These are phyloP conservation scores for Pagetopsis macropterus DNA, from an alignment of 2,797 vertebrate genomes.

Conservation along the genomic window DNA sequence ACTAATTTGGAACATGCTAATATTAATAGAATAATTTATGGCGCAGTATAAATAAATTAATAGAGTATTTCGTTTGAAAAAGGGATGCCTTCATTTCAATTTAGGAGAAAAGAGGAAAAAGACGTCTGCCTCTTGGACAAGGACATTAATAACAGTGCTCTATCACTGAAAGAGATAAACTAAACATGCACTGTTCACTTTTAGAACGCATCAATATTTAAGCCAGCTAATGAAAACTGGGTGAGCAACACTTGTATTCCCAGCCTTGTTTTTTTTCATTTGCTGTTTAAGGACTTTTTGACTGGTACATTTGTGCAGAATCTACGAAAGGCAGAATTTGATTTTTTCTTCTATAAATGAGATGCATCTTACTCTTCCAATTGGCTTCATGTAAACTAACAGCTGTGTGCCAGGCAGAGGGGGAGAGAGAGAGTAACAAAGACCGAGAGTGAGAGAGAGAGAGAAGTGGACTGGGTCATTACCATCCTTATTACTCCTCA, in stretches of 20 bases:
- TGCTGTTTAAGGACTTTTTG: conserved; percentile 67
- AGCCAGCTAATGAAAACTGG: conserved; percentile 75
- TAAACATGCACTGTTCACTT: conserved; percentile 77
- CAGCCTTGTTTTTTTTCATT: conserved; percentile 68
- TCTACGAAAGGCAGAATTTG: conserved; percentile 55
- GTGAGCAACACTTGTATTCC: conserved; percentile 77
- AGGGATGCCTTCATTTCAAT: conserved; percentile 83
- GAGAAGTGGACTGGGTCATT: conserved; percentile 81
- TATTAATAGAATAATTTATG: conserved; percentile 91
- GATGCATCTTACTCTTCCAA: conserved; percentile 47
- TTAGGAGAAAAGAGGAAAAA: conserved; percentile 69
- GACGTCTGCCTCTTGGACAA: conserved; percentile 75
- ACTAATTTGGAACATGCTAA: conserved; percentile 87
- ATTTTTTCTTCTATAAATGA: conserved; percentile 52
- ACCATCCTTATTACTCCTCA: conserved; percentile 86
- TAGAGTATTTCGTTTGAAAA: conserved; percentile 86
- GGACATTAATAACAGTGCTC: conserved; percentile 80
- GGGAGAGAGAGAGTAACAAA: conserved; percentile 41
- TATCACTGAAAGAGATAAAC: conserved; percentile 68
- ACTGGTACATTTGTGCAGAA: conserved; percentile 62
- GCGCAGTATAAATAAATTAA: conserved; percentile 87
- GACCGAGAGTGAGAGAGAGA: conserved; percentile 42
- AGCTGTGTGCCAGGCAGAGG: conserved; percentile 54
- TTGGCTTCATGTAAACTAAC: conserved; percentile 60
- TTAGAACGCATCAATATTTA: conserved; percentile 82